Percentiles rank a stretch among this genome's conserved stretches.
These are phyloP conservation scores for Acronicta psi DNA, from an alignment of 2,888 invertebrate species.

Conservation along the genomic window DNA sequence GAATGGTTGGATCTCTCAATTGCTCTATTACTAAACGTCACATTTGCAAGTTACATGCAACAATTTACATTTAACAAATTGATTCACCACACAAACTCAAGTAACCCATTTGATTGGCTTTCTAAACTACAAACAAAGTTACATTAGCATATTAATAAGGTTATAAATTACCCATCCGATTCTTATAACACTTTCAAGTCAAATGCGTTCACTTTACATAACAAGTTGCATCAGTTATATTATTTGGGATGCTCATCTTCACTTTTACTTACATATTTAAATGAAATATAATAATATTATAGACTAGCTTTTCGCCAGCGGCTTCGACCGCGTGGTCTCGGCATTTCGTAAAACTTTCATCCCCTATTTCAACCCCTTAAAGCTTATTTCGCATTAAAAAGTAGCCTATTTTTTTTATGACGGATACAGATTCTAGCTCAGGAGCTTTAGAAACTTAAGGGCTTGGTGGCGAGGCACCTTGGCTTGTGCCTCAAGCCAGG, in stretches of 20 bases:
- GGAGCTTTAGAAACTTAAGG: too few relatives aligned
- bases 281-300: not conserved
- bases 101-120: slow-evolving; percentile 49
- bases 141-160: slow-evolving; percentile 57
- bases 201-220: slow-evolving; percentile 47
- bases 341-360: too few relatives aligned
- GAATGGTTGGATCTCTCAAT: not conserved
- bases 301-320: too few relatives aligned
- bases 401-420: too few relatives aligned
- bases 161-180: slow-evolving; percentile 51
- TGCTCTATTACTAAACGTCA: slow-evolving; percentile 1
- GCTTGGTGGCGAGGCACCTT: too few relatives aligned
- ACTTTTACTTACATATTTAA: slow-evolving; percentile 31
- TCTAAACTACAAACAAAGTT: slow-evolving; percentile 52
- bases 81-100: slow-evolving; percentile 12
- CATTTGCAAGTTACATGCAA: not conserved
- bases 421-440: too few relatives aligned
- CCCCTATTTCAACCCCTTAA: too few relatives aligned
- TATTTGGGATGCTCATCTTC: slow-evolving; percentile 50
- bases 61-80: slow-evolving; percentile 22
- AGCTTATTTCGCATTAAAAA: too few relatives aligned
- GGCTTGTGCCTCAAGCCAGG: too few relatives aligned
- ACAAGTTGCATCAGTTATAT: slow-evolving; percentile 27
- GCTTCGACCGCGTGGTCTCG: too few relatives aligned
- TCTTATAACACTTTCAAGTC: slow-evolving; percentile 41